Evolutionary conservation across 2,888 invertebrate genomes (phyloP).

Genomic region (Nemapogon koenigi): DNA sequence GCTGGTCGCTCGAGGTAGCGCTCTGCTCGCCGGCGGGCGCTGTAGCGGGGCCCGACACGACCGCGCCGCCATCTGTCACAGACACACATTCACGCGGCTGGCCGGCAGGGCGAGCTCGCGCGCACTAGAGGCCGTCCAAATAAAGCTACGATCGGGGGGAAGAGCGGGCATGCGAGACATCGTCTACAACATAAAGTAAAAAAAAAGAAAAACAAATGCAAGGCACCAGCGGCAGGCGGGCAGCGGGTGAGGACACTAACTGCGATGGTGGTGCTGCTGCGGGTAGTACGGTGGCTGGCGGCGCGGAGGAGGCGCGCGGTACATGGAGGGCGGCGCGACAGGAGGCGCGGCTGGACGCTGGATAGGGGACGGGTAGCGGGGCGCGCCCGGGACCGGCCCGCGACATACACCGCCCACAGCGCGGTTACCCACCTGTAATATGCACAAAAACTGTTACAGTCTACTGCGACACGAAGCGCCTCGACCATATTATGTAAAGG

Average conservation of each 20-base stretch:
- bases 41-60: constrained; percentile 26
- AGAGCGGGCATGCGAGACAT: constrained; percentile 7
- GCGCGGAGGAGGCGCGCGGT: constrained; percentile 32
- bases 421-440: constrained; percentile 43
- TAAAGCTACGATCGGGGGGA: constrained; percentile 12
- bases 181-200: too few species aligned
- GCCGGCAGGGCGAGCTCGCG: constrained; percentile 25
- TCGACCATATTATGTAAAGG: too few species aligned
- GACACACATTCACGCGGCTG: constrained; percentile 8
- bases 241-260: constrained; percentile 29
- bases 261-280: constrained; percentile 54
- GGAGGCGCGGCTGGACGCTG: constrained; percentile 56
- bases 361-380: constrained; percentile 63
- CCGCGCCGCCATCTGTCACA: constrained; percentile 10
- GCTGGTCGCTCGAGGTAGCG: constrained; percentile 4
- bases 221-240: too few species aligned
- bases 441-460: constrained; percentile 22
- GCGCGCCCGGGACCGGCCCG: constrained; percentile 25
- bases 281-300: constrained; percentile 34
- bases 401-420: constrained; percentile 36
- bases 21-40: constrained; percentile 22
- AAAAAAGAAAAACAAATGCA: too few species aligned
- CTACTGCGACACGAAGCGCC: too few species aligned
- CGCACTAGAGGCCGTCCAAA: constrained; percentile 28
- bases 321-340: constrained; percentile 21